A percentile compares a stretch with the other conserved stretches of the same genome.
phyloP scores from a whole-genome alignment of 2,888 invertebrate genomes.

The Zelleria hepariella region DNA sequence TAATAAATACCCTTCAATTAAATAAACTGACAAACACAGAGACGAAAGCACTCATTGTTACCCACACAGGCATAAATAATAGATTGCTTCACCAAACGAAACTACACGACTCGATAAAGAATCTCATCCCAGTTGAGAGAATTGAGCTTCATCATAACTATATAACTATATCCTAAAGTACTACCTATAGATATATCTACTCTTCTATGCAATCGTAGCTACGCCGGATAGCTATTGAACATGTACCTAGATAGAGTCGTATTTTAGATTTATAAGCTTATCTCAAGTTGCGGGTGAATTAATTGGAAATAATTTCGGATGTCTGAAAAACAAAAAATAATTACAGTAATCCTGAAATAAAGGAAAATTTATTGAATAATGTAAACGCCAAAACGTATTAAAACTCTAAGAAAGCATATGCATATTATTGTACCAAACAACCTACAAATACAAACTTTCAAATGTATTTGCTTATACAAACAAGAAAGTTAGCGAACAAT shows the following conservation, averaged over 20 bases:
- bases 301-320: too few species aligned
- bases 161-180: too few species aligned
- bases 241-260: neutral
- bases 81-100: constrained; percentile 4
- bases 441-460: constrained; percentile 71
- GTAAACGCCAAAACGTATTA: constrained; percentile 16
- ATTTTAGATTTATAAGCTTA: neutral
- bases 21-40: neutral
- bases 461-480: constrained; percentile 72
- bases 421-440: constrained; percentile 56
- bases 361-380: constrained; percentile 4
- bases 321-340: neutral
- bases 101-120: constrained; percentile 4
- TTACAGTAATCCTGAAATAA: neutral
- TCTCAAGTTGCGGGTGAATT: neutral
- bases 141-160: constrained; percentile 2
- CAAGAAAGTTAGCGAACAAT: constrained; percentile 73
- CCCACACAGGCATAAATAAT: constrained; percentile 1
- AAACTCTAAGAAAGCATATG: constrained; percentile 26
- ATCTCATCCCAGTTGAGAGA: constrained; percentile 2
- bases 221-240: neutral
- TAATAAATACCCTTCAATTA: neutral
- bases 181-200: neutral
- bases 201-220: neutral
- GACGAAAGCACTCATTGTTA: neutral